These are phyloP conservation scores for Caracal caracal DNA, from an alignment of 2,113 vertebrate genomes.

Conservation along the genomic window DNA sequence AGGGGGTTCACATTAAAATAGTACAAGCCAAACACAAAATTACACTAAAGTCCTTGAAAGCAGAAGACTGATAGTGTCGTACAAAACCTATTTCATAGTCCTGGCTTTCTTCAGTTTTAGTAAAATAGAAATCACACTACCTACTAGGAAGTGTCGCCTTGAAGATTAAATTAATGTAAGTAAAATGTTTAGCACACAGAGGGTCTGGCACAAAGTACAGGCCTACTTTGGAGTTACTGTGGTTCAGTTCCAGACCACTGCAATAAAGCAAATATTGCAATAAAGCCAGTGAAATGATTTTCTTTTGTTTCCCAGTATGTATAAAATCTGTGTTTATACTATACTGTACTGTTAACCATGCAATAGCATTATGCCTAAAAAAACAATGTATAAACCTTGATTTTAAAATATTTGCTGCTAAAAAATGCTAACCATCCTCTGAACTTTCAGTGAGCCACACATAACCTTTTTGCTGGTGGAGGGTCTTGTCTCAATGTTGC, in stretches of 20 bases:
- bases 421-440: neutral
- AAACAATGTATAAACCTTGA: neutral
- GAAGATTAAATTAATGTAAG: neutral
- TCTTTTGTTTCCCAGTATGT: neutral
- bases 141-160: neutral
- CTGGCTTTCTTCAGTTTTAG: neutral
- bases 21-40: neutral
- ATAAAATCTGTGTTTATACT: neutral
- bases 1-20: neutral
- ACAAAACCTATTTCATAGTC: neutral
- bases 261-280: neutral
- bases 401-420: neutral
- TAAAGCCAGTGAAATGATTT: neutral
- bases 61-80: neutral
- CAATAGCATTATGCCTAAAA: neutral
- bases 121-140: neutral
- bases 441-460: neutral
- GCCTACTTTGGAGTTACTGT: neutral
- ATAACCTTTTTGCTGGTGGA: neutral
- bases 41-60: neutral
- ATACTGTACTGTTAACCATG: neutral
- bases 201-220: neutral
- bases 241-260: neutral
- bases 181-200: neutral
- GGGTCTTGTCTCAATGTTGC: neutral